These are phyloP conservation scores for Mylabris sibirica DNA, from an alignment of 2,888 invertebrate genomes.

Conservation along the genomic window DNA sequence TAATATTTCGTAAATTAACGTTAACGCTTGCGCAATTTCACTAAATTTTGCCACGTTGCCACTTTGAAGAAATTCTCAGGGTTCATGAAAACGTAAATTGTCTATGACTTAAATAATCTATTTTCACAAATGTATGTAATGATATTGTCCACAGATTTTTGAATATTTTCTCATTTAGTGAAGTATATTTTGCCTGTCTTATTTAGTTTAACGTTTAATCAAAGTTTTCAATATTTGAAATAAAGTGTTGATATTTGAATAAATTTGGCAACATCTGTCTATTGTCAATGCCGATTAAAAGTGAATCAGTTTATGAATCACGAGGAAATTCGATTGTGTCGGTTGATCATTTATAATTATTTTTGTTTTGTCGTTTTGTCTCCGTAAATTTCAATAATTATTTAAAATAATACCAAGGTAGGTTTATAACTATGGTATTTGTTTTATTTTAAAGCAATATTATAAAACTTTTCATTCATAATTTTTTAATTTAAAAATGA, in stretches of 20 bases:
- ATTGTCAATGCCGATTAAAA: neutral
- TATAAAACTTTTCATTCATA: neutral
- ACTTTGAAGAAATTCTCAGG: no score
- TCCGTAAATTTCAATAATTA: neutral
- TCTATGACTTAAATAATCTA: no score
- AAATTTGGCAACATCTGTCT: neutral
- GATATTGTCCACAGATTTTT: no score
- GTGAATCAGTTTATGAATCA: conserved; percentile 3
- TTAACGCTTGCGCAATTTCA: no score
- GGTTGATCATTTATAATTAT: neutral
- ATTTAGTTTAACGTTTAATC: no score
- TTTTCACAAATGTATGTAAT: no score
- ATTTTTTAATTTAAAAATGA: neutral
- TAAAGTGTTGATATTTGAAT: neutral
- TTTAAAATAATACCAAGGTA: neutral
- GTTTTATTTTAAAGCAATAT: neutral
- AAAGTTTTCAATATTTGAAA: no score
- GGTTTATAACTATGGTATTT: neutral
- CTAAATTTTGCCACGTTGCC: no score
- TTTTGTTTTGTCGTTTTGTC: neutral
- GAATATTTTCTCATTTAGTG: no score
- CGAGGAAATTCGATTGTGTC: neutral
- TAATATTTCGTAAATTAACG: no score
- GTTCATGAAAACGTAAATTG: no score
- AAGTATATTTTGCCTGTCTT: no score